These are phyloP conservation scores for Strix aluco DNA, from an alignment of 2,113 vertebrate genomes.

Conservation along the genomic window DNA sequence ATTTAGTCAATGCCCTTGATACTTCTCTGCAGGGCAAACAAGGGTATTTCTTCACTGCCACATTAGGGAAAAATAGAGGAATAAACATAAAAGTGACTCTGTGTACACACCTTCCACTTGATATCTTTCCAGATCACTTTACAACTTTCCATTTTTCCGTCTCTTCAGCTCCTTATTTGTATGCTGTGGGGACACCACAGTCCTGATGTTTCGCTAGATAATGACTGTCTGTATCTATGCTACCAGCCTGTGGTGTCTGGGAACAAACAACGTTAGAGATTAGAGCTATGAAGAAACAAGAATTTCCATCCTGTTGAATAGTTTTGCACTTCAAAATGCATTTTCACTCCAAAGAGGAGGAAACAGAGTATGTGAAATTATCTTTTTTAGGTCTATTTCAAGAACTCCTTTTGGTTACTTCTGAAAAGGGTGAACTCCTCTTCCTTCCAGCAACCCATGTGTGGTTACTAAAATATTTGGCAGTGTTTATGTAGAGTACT, in stretches of 20 bases:
- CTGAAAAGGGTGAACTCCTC: not conserved
- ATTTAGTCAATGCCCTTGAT: not conserved
- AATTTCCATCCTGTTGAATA: not conserved
- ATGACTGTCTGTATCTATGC: not conserved
- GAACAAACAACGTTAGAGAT: constrained; percentile 22
- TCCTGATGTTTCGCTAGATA: constrained; percentile 48
- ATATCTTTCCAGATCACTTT: constrained; percentile 38
- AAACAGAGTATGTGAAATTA: not conserved
- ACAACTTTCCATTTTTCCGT: constrained; percentile 42
- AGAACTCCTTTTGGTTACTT: not conserved
- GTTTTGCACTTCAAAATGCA: not conserved
- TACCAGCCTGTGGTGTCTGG: constrained; percentile 8
- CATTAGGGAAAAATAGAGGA: not conserved
- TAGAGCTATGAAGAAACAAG: not conserved
- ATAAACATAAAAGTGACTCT: not conserved
- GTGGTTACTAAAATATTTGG: not conserved
- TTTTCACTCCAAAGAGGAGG: not conserved
- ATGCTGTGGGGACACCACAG: constrained; percentile 27
- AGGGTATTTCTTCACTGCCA: not conserved
- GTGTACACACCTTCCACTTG: not conserved
- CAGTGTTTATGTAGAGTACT: not conserved
- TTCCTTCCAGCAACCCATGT: not conserved
- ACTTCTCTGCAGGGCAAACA: not conserved
- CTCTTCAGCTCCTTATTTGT: constrained; percentile 48
- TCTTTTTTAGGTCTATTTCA: not conserved